These are phyloP conservation scores for Pteronura brasiliensis DNA, from an alignment of 2,113 vertebrate species.

Conservation along the genomic window DNA sequence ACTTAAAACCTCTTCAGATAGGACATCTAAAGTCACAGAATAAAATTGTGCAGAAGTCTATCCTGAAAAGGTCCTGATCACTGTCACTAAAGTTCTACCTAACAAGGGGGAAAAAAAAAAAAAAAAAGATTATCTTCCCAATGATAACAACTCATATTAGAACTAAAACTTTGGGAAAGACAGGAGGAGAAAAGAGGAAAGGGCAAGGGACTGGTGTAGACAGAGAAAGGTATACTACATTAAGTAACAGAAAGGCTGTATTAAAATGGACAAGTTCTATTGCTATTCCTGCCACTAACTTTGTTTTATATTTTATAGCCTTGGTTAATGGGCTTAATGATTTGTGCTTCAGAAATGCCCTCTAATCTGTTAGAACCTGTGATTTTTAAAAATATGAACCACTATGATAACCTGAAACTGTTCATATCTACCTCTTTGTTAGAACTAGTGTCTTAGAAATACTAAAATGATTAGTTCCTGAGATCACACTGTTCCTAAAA, in stretches of 20 bases:
- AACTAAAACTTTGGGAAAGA: background rate
- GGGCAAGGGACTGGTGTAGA: background rate
- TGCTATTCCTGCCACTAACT: background rate
- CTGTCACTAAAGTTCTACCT: background rate
- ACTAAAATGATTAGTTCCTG: background rate
- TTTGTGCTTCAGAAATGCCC: slow-evolving; percentile 27
- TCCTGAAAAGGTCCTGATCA: background rate
- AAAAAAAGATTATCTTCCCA: slow-evolving; percentile 14
- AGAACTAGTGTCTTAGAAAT: slow-evolving; percentile 26
- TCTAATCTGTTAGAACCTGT: background rate
- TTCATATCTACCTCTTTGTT: background rate
- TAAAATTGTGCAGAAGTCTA: slow-evolving; percentile 27
- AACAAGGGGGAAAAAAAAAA: background rate
- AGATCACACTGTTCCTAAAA: background rate
- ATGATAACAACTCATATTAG: background rate
- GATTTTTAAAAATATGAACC: background rate
- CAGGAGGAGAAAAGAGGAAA: background rate
- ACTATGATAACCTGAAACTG: background rate
- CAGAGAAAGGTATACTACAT: background rate
- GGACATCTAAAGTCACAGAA: background rate
- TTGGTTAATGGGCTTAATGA: slow-evolving; percentile 7
- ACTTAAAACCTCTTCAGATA: background rate
- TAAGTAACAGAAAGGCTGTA: background rate
- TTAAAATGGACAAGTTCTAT: background rate
- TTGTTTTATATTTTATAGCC: background rate